These are phyloP conservation scores for Pogonomyrmex barbatus DNA, from an alignment of 1,140 invertebrate genomes.

Conservation along the genomic window DNA sequence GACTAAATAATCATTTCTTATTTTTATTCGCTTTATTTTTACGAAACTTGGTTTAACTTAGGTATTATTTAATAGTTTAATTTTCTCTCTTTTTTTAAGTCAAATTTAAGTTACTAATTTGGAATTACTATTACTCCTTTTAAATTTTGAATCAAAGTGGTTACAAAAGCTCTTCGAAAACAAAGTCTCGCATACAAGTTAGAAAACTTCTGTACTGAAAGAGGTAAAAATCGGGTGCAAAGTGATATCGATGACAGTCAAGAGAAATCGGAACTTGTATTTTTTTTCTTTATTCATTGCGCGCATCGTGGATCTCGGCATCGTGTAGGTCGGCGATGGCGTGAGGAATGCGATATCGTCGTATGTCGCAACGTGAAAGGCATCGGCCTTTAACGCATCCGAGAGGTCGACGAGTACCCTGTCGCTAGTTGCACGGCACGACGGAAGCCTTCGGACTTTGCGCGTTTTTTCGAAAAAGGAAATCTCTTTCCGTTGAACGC, in stretches of 20 bases:
- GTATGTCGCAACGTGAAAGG: conserved; percentile 44
- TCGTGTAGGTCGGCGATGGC: neutral
- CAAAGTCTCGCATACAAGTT: neutral
- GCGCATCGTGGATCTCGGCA: neutral
- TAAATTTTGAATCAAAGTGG: too few species aligned
- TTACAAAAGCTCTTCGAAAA: too few species aligned
- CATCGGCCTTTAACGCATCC: conserved; percentile 46
- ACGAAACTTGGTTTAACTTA: too few species aligned
- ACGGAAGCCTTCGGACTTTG: neutral
- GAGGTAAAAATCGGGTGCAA: neutral
- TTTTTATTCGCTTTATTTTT: too few species aligned
- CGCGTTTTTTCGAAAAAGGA: neutral
- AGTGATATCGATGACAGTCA: neutral
- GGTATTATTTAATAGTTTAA: too few species aligned
- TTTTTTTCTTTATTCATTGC: neutral
- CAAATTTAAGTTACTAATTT: too few species aligned
- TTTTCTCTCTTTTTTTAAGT: too few species aligned
- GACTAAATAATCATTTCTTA: too few species aligned
- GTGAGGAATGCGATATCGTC: conserved; percentile 37
- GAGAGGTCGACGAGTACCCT: neutral
- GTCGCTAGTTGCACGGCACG: neutral
- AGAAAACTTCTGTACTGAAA: neutral
- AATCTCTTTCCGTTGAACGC: neutral
- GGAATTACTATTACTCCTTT: too few species aligned
- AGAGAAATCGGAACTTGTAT: neutral